Evolutionary conservation across 2,888 invertebrate genomes (phyloP), one percentile per base, ranked within the genome.

Genomic region (Copidosoma aretas): DNA sequence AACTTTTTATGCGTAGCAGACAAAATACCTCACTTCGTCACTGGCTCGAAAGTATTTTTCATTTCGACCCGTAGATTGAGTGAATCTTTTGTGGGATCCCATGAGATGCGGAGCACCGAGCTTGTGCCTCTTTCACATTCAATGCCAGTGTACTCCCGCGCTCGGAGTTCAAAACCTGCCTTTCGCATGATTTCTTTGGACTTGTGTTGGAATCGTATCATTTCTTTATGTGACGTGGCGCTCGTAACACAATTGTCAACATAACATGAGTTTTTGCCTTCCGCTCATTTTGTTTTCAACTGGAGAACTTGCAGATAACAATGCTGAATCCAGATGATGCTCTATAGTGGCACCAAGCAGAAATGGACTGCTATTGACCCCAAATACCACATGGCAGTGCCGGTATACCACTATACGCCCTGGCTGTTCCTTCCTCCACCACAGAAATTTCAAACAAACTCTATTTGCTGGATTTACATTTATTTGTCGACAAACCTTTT

Each of bases 381-480:
- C 77, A 56, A 78, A 77, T 1, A 76, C 74, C 10, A 78, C 74
- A 32, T 74, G 51, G 14, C 57, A 46, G 51, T 77, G 76, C 1
- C 73, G 71, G 32, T 64, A 74, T 1, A 70, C 56, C 4, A 65
- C 49, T 0, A 64, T 19, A 24, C 56, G 60, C 10, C 39, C 57
- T 22, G 67, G 10, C 56, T 19, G 51, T 60, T 60, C 65, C 43
- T 67, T 56, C 32, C 64, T 60, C 64, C 67, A 70, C 76, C 77
- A 78, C 10, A 77, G 39, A 61, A 78, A 77, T 46, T 72, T 51
- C 24, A 75, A 66, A 32, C 64, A 68, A 41, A 75, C 70, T 49
- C 75, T 60, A 53, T 76, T 75, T 19, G 53, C 60, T 14, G 58
- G 56, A 21, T 54, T 15, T 1, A 75, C 56, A 21, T 52, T 51